Percentiles rank a stretch among this genome's conserved stretches.
These are phyloP conservation scores for Xestia xanthographa DNA, from an alignment of 2,888 invertebrate genomes.

Conservation along the genomic window DNA sequence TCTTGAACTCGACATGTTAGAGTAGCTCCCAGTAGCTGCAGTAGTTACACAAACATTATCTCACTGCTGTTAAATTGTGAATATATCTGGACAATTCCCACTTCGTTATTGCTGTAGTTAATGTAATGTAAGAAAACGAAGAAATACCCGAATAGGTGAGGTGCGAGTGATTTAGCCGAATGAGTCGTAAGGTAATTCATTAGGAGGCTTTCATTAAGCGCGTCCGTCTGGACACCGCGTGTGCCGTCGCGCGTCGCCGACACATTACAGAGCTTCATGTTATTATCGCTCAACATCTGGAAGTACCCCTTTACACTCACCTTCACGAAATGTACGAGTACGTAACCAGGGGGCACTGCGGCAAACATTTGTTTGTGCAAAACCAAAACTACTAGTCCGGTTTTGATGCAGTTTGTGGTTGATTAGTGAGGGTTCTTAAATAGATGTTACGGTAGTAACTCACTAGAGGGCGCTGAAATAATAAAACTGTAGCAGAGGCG, in stretches of 20 bases:
- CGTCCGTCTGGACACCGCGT: not conserved
- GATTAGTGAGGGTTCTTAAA: too few species aligned
- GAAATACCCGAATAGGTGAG: not conserved
- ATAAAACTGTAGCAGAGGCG: too few species aligned
- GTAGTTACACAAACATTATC: not conserved
- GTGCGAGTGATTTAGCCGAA: constrained; percentile 6
- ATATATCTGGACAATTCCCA: not conserved
- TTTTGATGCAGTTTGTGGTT: too few species aligned
- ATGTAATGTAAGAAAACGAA: not conserved
- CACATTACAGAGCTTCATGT: not conserved
- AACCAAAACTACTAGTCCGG: too few species aligned
- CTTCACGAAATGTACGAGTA: not conserved
- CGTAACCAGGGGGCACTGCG: too few species aligned
- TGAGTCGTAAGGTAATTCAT: constrained; percentile 7
- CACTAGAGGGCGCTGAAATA: too few species aligned
- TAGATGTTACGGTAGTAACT: too few species aligned
- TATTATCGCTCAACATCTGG: not conserved
- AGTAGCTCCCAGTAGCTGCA: not conserved
- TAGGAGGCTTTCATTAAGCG: constrained; percentile 1
- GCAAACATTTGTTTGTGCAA: too few species aligned
- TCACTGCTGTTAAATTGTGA: not conserved
- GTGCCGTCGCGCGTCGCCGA: not conserved
- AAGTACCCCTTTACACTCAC: not conserved
- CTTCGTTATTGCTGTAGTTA: not conserved
- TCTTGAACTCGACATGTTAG: not conserved